Evolutionary conservation across 2,888 invertebrate genomes (phyloP), one percentile per base, ranked within the genome.

Genomic region (Campoplex nolae): DNA sequence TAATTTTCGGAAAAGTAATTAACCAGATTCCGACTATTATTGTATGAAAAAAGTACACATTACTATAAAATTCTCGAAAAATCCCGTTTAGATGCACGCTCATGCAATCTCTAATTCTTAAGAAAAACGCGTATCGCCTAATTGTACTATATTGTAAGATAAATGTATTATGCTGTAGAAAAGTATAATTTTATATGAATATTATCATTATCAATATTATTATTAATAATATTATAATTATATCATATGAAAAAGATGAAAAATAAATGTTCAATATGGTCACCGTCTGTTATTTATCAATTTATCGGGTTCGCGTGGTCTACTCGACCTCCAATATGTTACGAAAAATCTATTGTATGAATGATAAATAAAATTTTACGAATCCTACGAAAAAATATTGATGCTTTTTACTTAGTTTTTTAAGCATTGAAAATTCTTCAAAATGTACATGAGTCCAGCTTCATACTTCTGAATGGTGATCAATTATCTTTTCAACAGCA

Each of bases 81-180:
- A 45, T 65, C 58, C 35, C 2, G 45, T 56, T 48, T n/a, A 45
- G 67, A 51, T 51, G 38, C 35, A 77, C 73, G 45, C 54, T 77
- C 38, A 32, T 54, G 51, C 65, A 32, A 73, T 78, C 45, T 32
- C 28, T 75, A 38, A 75, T 70, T 68, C 38, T 56, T 84, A 74
- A 67, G 68, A 75, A 58, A 83, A 58, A 70, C 48, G 76, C 81
- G 77, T 76, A 86, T 84, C 85, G 45, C 58, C 73, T 78, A 87
- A 89, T 89, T 93, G 94, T 94, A 91, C 93, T 92, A 94, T 93
- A 94, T 93, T 94, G 94, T 94, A 94, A 91, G 90, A 93, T 93
- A 93, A 88, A 90, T 90, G 90, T 92, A 92, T 91, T 91, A 92
- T 91, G 91, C 90, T 92, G 93, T 91, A 90, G 89, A 90, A 92